These are phyloP conservation scores for Psammodynastes pulverulentus DNA, from an alignment of 2,113 vertebrate genomes.

Conservation along the genomic window DNA sequence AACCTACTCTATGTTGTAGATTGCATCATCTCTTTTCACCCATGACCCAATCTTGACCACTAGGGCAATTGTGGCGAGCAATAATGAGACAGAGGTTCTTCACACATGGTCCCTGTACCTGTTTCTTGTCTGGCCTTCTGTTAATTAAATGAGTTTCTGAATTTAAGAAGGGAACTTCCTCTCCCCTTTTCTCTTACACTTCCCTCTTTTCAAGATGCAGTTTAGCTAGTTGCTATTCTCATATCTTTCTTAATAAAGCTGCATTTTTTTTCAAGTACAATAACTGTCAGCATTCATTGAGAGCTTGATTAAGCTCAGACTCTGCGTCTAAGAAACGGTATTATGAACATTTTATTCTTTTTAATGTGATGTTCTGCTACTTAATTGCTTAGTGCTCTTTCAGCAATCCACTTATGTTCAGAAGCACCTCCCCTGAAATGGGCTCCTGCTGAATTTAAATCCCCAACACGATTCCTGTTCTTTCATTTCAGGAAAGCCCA, in stretches of 20 bases:
- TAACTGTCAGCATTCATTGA: not conserved
- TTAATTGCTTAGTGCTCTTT: not conserved
- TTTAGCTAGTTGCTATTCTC: not conserved
- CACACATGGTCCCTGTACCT: not conserved
- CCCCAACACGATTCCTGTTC: not conserved
- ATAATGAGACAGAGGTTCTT: not conserved
- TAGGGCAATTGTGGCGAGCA: not conserved
- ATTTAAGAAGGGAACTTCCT: not conserved
- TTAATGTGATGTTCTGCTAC: not conserved
- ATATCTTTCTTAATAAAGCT: not conserved
- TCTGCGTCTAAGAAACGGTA: not conserved
- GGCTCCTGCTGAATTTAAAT: not conserved
- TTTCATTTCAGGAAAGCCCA: not conserved
- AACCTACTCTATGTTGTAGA: not conserved
- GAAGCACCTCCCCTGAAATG: not conserved
- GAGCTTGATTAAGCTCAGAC: not conserved
- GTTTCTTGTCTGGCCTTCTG: not conserved
- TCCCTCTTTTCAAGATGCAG: not conserved
- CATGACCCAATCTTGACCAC: not conserved
- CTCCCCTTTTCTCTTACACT: not conserved
- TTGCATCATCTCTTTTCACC: not conserved
- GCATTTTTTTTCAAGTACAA: not conserved
- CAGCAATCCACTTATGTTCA: not conserved
- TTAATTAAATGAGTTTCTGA: not conserved
- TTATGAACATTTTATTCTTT: not conserved